Conservation (phyloP, 2,113 vertebrate species). For the Lophius piscatorius region DNA sequence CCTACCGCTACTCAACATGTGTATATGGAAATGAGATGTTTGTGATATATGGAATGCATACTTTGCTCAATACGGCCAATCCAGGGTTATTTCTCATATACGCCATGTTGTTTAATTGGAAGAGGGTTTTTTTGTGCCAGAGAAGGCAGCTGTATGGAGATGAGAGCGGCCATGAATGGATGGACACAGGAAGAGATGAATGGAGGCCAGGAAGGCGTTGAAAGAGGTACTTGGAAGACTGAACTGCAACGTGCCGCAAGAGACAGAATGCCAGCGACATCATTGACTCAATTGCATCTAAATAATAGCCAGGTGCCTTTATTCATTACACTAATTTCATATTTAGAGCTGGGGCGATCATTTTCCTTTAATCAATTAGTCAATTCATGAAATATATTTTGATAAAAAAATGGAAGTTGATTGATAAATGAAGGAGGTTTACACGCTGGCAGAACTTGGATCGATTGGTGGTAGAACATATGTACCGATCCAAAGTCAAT, state of each 20-base stretch:
- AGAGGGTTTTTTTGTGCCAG: conserved; percentile 39
- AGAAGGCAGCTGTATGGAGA: conserved; percentile 75
- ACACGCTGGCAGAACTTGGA: no score
- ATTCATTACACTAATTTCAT: background rate
- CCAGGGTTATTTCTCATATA: conserved; percentile 15
- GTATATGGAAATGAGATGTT: conserved; percentile 43
- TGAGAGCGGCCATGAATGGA: conserved; percentile 66
- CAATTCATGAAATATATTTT: background rate
- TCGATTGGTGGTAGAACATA: no score
- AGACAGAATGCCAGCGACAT: conserved; percentile 26
- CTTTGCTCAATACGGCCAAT: conserved; percentile 21
- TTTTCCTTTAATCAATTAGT: background rate
- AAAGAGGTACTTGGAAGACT: conserved; percentile 49
- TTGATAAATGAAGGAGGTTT: no score
- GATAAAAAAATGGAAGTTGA: no score
- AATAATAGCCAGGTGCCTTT: conserved; percentile 6
- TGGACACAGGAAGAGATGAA: conserved; percentile 67
- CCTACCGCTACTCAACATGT: conserved; percentile 44
- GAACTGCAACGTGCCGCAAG: conserved; percentile 26
- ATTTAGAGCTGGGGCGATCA: background rate
- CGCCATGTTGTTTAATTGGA: conserved; percentile 49
- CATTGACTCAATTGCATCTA: conserved; percentile 24
- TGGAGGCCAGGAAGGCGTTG: conserved; percentile 59
- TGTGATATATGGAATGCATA: conserved; percentile 47
- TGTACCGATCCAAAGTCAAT: no score